These are phyloP conservation scores for Drosophila funebris DNA, from an alignment of 1,140 invertebrate genomes.

Conservation along the genomic window DNA sequence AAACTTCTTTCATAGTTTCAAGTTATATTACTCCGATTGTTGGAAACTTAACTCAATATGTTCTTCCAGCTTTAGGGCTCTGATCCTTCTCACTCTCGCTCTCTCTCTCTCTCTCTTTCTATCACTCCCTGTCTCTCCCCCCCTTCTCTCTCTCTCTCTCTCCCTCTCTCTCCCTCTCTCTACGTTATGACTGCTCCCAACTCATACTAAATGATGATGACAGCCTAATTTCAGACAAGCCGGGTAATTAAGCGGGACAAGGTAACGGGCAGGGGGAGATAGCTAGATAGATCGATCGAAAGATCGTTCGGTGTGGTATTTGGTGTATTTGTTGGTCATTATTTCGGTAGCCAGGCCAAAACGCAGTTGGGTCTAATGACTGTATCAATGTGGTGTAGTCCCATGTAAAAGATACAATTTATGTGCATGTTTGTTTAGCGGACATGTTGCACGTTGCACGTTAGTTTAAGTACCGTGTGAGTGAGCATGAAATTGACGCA, in stretches of 20 bases:
- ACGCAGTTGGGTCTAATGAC: constrained; percentile 45
- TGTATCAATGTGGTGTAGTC: constrained; percentile 31
- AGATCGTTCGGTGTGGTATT: constrained; percentile 12
- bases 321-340: neutral
- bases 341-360: constrained; percentile 28
- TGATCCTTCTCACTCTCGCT: too few relatives aligned
- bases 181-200: neutral
- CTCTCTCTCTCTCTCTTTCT: too few relatives aligned
- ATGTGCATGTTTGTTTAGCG: constrained; percentile 43
- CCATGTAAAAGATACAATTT: constrained; percentile 22
- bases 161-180: neutral
- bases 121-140: too few relatives aligned
- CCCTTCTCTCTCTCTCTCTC: neutral
- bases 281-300: constrained; percentile 5
- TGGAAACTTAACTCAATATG: too few relatives aligned
- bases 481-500: constrained; percentile 49
- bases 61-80: too few relatives aligned
- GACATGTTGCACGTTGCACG: constrained; percentile 3
- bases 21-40: too few relatives aligned
- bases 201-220: constrained; percentile 47
- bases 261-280: constrained; percentile 13
- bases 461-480: constrained; percentile 37
- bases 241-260: constrained; percentile 39
- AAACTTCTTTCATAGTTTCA: too few relatives aligned
- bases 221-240: constrained; percentile 50